phyloP scores from a whole-genome alignment of 2,888 invertebrate species.

The Drosophila setosimentum region DNA sequence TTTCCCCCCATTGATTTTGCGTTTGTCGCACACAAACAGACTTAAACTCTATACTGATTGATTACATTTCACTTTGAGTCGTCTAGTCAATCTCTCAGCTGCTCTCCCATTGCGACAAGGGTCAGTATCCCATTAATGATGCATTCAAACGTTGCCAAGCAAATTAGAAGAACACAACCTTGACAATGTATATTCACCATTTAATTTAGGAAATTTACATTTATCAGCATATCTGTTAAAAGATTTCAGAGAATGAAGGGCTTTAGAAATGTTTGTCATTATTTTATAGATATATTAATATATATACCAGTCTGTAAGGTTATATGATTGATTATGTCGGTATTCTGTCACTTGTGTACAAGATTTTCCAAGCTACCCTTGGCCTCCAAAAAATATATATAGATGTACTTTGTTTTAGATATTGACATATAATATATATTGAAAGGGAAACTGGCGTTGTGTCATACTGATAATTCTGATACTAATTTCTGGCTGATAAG shows the following conservation, averaged over 20 bases:
- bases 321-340: not conserved
- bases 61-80: constrained; percentile 45
- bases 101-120: constrained; percentile 5
- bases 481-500: constrained; percentile 14
- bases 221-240: not conserved
- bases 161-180: not conserved
- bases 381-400: no score
- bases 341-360: no score
- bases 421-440: not conserved
- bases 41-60: constrained; percentile 52
- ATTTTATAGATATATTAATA: not conserved
- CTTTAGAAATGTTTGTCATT: not conserved
- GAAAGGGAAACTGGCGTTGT: not conserved
- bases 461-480: not conserved
- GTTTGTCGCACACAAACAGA: constrained; percentile 22
- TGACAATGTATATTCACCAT: not conserved
- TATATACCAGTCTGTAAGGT: not conserved
- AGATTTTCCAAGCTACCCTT: no score
- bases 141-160: not conserved
- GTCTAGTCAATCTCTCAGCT: constrained; percentile 41
- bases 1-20: not conserved
- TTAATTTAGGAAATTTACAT: not conserved
- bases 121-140: not conserved
- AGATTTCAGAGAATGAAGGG: not conserved
- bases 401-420: not conserved